Percentiles rank a stretch among this genome's conserved stretches.
These are phyloP conservation scores for Phymatocera aterrima DNA, from an alignment of 2,888 invertebrate species.

Conservation along the genomic window DNA sequence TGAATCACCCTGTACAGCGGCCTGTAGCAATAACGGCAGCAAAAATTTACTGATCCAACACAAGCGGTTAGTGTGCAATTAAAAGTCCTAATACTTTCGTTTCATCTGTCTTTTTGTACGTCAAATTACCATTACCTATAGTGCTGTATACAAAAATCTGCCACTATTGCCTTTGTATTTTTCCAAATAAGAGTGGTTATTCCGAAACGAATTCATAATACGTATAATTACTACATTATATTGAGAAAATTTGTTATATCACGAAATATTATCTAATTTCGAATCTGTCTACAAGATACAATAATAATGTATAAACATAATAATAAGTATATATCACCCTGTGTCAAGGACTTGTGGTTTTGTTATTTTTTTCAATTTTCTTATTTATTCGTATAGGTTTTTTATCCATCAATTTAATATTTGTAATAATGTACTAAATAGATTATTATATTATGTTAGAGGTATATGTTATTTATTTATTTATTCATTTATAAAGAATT, in stretches of 20 bases:
- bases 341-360: constrained; percentile 21
- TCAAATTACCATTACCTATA: constrained; percentile 39
- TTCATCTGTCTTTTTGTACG: constrained; percentile 40
- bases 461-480: too few relatives aligned
- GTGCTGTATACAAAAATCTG: constrained; percentile 10
- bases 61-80: constrained; percentile 22
- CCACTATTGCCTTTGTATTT: background rate
- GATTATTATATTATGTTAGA: background rate
- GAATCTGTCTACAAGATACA: background rate
- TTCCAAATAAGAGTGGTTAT: background rate
- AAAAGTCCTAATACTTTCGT: constrained; percentile 45
- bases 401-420: constrained; percentile 16
- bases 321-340: constrained; percentile 20
- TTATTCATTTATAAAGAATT: constrained; percentile 13
- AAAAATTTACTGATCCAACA: constrained; percentile 15
- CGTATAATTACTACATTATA: too few relatives aligned
- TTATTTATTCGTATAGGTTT: background rate
- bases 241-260: background rate
- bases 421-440: constrained; percentile 9
- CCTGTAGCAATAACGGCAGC: constrained; percentile 8
- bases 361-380: too few relatives aligned
- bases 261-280: constrained; percentile 24
- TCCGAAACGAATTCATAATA: background rate
- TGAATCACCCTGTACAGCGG: too few relatives aligned
- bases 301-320: background rate